Conservation (phyloP, 2,113 vertebrate species). For the Hypanus sabinus region DNA sequence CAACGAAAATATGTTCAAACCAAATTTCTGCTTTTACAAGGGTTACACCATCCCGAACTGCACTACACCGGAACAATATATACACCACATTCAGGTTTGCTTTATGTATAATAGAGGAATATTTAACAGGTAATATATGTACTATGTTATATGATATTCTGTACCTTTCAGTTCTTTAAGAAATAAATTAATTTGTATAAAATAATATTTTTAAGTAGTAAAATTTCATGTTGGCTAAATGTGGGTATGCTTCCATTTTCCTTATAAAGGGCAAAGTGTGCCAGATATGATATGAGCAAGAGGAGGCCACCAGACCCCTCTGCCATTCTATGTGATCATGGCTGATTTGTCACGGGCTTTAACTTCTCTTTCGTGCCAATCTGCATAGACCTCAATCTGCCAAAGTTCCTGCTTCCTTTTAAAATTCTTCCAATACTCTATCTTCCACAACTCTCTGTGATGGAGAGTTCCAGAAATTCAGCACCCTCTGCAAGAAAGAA, state of each 20-base stretch:
- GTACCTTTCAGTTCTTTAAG: background rate
- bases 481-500: no score
- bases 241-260: background rate
- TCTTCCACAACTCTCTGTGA: no score
- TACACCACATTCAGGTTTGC: conserved; percentile 83
- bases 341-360: no score
- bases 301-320: no score
- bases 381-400: no score
- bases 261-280: background rate
- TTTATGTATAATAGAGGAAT: background rate
- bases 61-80: conserved; percentile 69
- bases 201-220: background rate
- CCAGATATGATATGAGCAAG: background rate
- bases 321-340: no score
- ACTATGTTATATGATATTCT: background rate
- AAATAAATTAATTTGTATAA: background rate
- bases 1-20: conserved; percentile 75
- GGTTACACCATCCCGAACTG: conserved; percentile 82
- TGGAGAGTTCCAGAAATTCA: no score
- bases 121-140: background rate
- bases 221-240: background rate
- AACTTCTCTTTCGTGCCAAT: no score
- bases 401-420: no score
- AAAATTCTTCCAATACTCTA: no score
- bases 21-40: conserved; percentile 80